Evolutionary conservation across 2,797 vertebrate species (phyloP), one percentile per base, ranked within the genome.

Genomic region (Sibirionetta formosa): DNA sequence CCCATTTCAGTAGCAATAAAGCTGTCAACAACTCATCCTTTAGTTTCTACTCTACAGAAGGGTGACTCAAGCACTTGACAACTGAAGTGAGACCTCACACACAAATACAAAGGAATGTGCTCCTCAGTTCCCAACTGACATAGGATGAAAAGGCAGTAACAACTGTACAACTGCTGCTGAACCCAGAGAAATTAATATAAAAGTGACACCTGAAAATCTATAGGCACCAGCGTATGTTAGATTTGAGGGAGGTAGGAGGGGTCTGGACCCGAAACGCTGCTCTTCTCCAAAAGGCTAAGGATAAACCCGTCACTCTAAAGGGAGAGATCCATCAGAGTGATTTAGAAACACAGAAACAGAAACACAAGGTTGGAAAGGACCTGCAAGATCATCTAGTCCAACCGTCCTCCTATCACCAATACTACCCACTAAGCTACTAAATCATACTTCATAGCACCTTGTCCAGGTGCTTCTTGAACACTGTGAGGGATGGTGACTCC

Each of bases 291-390:
- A 75, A 83, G 35, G 11, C 26, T 71, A 56, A n/a, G 17, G 16
- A 68, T 56, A 75, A 87, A 40, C 2, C 24, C 53, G 1, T 60
- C 68, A 51, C 15, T 73, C 36, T 33, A 10, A 15, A 57, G 38
- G 13, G 27, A 87, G 16, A 70, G 17, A 63, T 54, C 36, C 46
- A 53, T 38, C 35, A 51, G n/a, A 78, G 56, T 0, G 0, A 42
- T 22, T 36, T 53, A 48, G 46, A 23, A 48, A 23, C 46, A 48
- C 46, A 48, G 46, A 48, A 48, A 23, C 46, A 48, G 46, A 48
- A 48, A 23, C 46, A 48, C 11, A 48, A 48, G 22, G 22, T 48
- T 48, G 46, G 46, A 48, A 48, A 48, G 46, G 46, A 48, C 46
- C 46, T 48, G 7, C 46, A 48, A 48, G 22, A 48, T 48, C 11